phyloP scores from a whole-genome alignment of 2,888 invertebrate species.

The Platynereis dumerilii region DNA sequence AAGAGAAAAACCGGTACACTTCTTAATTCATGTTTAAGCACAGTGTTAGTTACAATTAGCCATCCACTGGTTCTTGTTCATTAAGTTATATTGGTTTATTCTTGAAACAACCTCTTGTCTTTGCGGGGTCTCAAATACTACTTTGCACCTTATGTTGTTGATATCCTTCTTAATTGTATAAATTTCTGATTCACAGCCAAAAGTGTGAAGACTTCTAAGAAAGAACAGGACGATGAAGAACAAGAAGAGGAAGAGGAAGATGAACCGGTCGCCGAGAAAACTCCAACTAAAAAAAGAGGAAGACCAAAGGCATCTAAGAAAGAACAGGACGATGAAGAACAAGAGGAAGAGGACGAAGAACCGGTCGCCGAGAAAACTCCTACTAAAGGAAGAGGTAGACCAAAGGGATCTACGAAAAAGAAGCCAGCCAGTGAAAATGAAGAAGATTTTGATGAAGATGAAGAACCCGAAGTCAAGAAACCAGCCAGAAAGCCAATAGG shows the following conservation, averaged over 20 bases:
- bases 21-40: no score
- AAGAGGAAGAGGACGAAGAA: slow-evolving; percentile 20
- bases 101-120: no score
- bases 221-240: slow-evolving; percentile 7
- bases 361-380: slow-evolving; percentile 41
- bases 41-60: no score
- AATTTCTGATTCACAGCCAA: no score
- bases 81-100: no score
- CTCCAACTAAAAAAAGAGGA: slow-evolving; percentile 5
- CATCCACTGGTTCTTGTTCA: no score
- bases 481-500: slow-evolving; percentile 17
- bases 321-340: slow-evolving; percentile 3
- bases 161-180: no score
- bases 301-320: neutral
- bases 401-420: slow-evolving; percentile 7
- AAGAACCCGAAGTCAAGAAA: slow-evolving; percentile 1
- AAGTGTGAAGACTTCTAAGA: slow-evolving; percentile 9
- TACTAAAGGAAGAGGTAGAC: no score
- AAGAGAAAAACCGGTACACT: slow-evolving; percentile 17
- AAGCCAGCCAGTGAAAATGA: slow-evolving; percentile 16
- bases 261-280: slow-evolving; percentile 29
- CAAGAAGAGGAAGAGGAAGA: slow-evolving; percentile 40
- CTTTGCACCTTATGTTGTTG: no score
- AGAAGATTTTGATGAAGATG: slow-evolving; percentile 25
- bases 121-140: no score